Base-by-base conservation (phyloP, 2,797 vertebrate species). In the Acrossocheilus fasciatus region DNA sequence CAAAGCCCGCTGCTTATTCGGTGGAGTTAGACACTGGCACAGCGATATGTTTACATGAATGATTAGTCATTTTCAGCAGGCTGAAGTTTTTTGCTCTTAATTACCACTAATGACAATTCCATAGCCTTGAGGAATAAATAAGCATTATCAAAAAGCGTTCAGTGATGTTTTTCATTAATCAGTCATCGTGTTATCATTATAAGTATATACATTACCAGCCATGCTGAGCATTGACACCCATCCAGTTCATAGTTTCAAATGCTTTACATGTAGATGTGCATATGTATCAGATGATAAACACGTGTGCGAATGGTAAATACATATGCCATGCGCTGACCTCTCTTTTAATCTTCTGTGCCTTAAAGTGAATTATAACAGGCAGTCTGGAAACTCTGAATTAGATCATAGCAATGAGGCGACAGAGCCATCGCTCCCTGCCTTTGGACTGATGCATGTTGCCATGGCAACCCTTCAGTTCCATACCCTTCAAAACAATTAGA, bases 401-500 rank as follows among this genome's bases (percentile, higher is more conserved):
- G 74, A 91, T 89, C 91, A 88, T 64, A 91, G 86, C 79, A 89
- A 84, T 82, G 74, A 75, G 77, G 30, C 41, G 39, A 83, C 88
- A 88, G 43, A 72, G 80, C 88, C 77, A 74, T 81, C 62, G 41
- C 76, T 43, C 50, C 64, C 79, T 70, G 82, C 89, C 84, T 90
- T 89, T 89, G 87, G 88, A 89, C 82, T 86, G 82, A 91, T 91
- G 91, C 90, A 85, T 85, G 92, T 95, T 94, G 91, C 93, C 94
- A 95, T 94, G 95, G 94, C 93, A 95, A 95, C 95, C 90, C 85
- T 84, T 92, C 91, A 92, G 92, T 94, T 89, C 90, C 88, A 91
- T 94, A 93, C 92, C 93, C 94, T 94, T 95, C 93, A 94, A 94
- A 94, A 96, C 93, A 94, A 96, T 95, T 95, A 95, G 92, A 94